These are phyloP conservation scores for Notolepis coatsorum DNA, from an alignment of 2,797 vertebrate species.

Conservation along the genomic window DNA sequence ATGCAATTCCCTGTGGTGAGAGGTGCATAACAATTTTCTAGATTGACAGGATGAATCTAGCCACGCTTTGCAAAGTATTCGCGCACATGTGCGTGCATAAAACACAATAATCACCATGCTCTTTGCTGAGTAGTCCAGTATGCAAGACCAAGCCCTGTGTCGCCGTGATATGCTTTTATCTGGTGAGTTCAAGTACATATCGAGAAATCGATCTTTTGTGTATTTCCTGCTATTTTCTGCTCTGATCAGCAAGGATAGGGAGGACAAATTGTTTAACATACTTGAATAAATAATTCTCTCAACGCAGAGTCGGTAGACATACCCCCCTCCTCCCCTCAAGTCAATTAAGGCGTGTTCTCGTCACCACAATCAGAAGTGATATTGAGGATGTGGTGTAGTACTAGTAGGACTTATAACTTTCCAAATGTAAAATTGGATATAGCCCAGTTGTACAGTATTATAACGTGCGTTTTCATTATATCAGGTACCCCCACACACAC, in stretches of 20 bases:
- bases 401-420: background rate
- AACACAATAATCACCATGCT: slow-evolving; percentile 84
- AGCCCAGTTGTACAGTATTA: background rate
- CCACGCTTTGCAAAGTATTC: slow-evolving; percentile 81
- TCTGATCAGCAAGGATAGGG: slow-evolving; percentile 92
- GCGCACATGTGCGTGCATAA: slow-evolving; percentile 30
- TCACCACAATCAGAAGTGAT: slow-evolving; percentile 45
- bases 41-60: slow-evolving; percentile 84
- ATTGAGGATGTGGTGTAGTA: slow-evolving; percentile 19
- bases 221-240: slow-evolving; percentile 96
- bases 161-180: slow-evolving; percentile 83
- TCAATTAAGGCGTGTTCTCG: slow-evolving; percentile 61
- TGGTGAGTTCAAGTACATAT: slow-evolving; percentile 95
- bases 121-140: slow-evolving; percentile 65
- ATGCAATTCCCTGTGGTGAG: slow-evolving; percentile 75
- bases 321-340: slow-evolving; percentile 24
- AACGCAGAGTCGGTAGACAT: slow-evolving; percentile 44
- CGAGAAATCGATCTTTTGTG: slow-evolving; percentile 96
- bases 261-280: slow-evolving; percentile 88
- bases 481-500: no score
- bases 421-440: slow-evolving; percentile 26
- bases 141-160: slow-evolving; percentile 41
- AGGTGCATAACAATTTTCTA: slow-evolving; percentile 85
- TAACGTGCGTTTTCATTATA: slow-evolving; percentile 8
- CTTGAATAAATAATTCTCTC: slow-evolving; percentile 81